Conservation (phyloP, 2,888 invertebrate species). For the Pegoplata infirma region DNA sequence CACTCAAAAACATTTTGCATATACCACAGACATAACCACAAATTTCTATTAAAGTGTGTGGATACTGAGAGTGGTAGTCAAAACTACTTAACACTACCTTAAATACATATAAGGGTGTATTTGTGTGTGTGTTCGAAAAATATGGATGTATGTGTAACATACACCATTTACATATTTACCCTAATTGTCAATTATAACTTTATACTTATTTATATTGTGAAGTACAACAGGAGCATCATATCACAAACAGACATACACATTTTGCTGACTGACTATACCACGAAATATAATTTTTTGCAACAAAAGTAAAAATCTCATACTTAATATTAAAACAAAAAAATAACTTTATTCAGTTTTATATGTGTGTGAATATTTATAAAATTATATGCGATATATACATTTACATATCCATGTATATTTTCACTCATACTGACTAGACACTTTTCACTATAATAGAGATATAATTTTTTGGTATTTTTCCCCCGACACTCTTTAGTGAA, state of each 20-base stretch:
- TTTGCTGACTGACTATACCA: conserved; percentile 9
- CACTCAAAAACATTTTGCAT: conserved; percentile 9
- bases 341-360: conserved; percentile 1
- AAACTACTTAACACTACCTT: conserved; percentile 2
- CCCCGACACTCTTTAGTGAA: conserved; percentile 24
- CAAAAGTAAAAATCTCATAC: not conserved
- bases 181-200: conserved; percentile 59
- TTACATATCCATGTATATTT: no score
- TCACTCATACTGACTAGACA: not conserved
- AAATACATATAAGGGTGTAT: not conserved
- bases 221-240: not conserved
- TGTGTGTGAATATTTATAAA: not conserved
- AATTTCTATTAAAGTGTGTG: conserved; percentile 35
- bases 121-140: not conserved
- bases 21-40: conserved; percentile 37
- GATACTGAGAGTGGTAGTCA: not conserved
- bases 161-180: conserved; percentile 4
- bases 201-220: not conserved
- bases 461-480: conserved; percentile 17
- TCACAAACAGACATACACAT: conserved; percentile 10
- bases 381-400: no score
- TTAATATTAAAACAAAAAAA: not conserved
- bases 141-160: not conserved
- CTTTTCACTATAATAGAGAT: not conserved
- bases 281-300: not conserved